Evolutionary conservation across 2,113 vertebrate genomes (phyloP), one percentile per base, ranked within the genome.

Genomic region (Blennius ocellaris): DNA sequence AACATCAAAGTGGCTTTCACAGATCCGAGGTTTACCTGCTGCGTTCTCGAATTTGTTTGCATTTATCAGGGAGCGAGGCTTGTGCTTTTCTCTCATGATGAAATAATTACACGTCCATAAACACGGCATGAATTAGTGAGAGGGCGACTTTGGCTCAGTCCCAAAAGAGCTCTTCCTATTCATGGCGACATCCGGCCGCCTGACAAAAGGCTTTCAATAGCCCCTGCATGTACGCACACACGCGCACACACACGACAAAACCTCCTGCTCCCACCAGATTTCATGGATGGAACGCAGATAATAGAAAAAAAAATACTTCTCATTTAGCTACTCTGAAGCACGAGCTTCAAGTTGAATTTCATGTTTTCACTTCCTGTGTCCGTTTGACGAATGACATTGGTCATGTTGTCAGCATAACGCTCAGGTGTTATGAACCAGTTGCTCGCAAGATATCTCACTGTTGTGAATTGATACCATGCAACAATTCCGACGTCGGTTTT

Each of bases 161-260:
- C 88, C 85, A 83, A 45, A 85, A 77, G 61, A 76, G 73, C 53
- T 72, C 83, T 86, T 86, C 85, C 80, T 58, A 84, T 87, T 88
- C 81, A 83, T 45, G 51, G 63, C 63, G 74, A 76, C 87, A 91
- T 91, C 90, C 87, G 90, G 85, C 69, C 83, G 60, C 14, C 63
- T 59, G 76, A 89, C 90, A 88, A 89, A 91, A 86, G 83, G 62
- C 85, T 84, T 84, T 90, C 65, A 86, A 79, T 73, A 59, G 71
- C n/a, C 1, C 39, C 14, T 50, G 15, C 57, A 43, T 43, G 54
- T 61, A 41, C 74, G 44, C 53, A 62, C 56, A 17, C 54, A 48
- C 69, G 16, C 43, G 21, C 45, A 47, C 50, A 61, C 54, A 43
- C 38, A 36, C 5, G 17, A 9, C 62, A 48, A 14, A 50, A 9